Evolutionary conservation across 2,113 vertebrate genomes (phyloP).

Genomic region (Anseranas semipalmata): DNA sequence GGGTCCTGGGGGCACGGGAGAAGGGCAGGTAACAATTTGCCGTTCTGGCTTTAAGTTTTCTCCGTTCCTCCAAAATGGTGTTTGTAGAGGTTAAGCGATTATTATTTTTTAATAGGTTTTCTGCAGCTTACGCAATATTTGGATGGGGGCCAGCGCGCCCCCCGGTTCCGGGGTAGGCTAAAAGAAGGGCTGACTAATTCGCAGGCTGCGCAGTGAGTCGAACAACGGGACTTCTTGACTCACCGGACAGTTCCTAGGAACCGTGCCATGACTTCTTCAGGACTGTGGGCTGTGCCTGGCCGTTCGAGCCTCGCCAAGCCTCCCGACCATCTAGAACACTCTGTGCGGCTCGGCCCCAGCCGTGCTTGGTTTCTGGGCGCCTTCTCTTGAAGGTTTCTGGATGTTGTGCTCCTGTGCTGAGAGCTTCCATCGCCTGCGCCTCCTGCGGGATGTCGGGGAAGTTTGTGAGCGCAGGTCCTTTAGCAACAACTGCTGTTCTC

Average conservation of each 20-base stretch:
- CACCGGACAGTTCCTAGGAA: constrained; percentile 11
- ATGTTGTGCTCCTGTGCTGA: background rate
- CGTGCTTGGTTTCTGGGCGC: background rate
- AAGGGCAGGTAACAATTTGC: background rate
- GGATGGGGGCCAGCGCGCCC: background rate
- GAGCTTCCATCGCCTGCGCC: background rate
- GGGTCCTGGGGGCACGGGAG: too few species aligned
- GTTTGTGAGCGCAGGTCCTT: background rate
- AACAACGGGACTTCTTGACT: constrained; percentile 15
- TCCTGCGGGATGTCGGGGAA: background rate
- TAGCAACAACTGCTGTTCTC: background rate
- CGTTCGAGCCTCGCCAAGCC: background rate
- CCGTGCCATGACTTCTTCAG: background rate
- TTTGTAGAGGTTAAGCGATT: background rate
- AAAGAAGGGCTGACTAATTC: constrained; percentile 43
- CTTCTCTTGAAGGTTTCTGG: background rate
- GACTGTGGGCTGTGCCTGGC: background rate
- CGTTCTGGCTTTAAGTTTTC: background rate
- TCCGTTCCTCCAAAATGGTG: background rate
- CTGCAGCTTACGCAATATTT: constrained; percentile 11
- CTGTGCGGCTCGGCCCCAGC: background rate
- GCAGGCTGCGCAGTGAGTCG: background rate
- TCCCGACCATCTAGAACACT: background rate
- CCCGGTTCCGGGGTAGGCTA: background rate
- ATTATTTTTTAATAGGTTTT: background rate